phyloP scores from a whole-genome alignment of 2,797 vertebrate genomes.

The Melanotaenia nigrans region DNA sequence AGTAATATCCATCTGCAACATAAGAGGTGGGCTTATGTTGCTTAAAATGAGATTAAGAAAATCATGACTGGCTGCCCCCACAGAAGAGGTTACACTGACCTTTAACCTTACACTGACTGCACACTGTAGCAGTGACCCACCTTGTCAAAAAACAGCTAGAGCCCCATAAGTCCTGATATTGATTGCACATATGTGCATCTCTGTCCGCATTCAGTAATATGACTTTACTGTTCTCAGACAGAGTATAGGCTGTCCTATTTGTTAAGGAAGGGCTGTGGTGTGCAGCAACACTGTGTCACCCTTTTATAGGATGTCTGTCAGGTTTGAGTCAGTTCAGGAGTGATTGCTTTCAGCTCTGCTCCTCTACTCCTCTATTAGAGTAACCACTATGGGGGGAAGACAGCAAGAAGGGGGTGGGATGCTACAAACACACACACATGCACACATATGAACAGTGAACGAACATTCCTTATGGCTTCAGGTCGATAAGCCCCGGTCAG shows the following conservation, averaged over 20 bases:
- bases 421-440: slow-evolving; percentile 16
- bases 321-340: slow-evolving; percentile 37
- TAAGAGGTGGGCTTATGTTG: neutral
- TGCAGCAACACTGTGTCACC: slow-evolving; percentile 3
- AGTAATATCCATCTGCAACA: neutral
- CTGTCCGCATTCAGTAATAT: slow-evolving; percentile 18
- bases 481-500: slow-evolving; percentile 44
- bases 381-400: slow-evolving; percentile 40
- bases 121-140: slow-evolving; percentile 31
- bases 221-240: slow-evolving; percentile 21
- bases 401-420: slow-evolving; percentile 19
- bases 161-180: slow-evolving; percentile 25
- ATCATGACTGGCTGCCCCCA: slow-evolving; percentile 34
- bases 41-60: slow-evolving; percentile 40
- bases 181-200: slow-evolving; percentile 21
- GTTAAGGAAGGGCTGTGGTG: neutral
- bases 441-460: slow-evolving; percentile 18
- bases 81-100: slow-evolving; percentile 51
- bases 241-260: slow-evolving; percentile 2
- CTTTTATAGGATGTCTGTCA: slow-evolving; percentile 39
- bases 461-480: slow-evolving; percentile 10
- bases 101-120: slow-evolving; percentile 51
- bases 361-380: slow-evolving; percentile 41
- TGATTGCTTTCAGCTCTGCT: slow-evolving; percentile 38
- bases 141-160: slow-evolving; percentile 39